phyloP scores from a whole-genome alignment of 2,888 invertebrate species.

The Tinea trinotella region DNA sequence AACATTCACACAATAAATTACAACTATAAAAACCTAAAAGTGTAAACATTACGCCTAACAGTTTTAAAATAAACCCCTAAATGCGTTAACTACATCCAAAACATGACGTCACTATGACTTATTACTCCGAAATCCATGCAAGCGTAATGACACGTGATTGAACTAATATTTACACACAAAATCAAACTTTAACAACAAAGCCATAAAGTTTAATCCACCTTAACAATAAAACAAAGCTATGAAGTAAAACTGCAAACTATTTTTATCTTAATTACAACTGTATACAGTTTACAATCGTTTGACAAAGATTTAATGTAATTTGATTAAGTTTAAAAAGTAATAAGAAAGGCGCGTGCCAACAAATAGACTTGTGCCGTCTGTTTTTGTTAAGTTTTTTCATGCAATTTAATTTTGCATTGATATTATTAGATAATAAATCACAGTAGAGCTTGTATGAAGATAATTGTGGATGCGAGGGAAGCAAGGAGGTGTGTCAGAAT shows the following conservation, averaged over 20 bases:
- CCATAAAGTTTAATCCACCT: neutral
- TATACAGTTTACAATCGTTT: neutral
- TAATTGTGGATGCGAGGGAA: too few species aligned
- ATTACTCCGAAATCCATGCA: constrained; percentile 19
- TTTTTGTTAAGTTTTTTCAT: constrained; percentile 14
- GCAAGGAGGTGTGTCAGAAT: too few species aligned
- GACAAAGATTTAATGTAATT: neutral
- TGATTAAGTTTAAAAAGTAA: neutral
- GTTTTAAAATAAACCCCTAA: constrained; percentile 21
- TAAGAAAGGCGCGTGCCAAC: constrained; percentile 12
- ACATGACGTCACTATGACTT: constrained; percentile 17
- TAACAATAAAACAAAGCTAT: neutral
- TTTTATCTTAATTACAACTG: too few species aligned
- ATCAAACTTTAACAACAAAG: neutral
- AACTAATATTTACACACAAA: neutral
- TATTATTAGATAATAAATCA: too few species aligned
- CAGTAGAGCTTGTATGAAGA: too few species aligned
- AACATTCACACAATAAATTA: constrained; percentile 11
- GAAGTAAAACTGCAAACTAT: too few species aligned
- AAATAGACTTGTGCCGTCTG: constrained; percentile 16
- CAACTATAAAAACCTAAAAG: neutral
- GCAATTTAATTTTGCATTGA: constrained; percentile 9
- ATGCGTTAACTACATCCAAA: constrained; percentile 20
- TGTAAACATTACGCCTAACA: constrained; percentile 18
- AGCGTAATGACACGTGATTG: constrained; percentile 17